phyloP scores from a whole-genome alignment of 2,113 vertebrate genomes.

The Camelus bactrianus region DNA sequence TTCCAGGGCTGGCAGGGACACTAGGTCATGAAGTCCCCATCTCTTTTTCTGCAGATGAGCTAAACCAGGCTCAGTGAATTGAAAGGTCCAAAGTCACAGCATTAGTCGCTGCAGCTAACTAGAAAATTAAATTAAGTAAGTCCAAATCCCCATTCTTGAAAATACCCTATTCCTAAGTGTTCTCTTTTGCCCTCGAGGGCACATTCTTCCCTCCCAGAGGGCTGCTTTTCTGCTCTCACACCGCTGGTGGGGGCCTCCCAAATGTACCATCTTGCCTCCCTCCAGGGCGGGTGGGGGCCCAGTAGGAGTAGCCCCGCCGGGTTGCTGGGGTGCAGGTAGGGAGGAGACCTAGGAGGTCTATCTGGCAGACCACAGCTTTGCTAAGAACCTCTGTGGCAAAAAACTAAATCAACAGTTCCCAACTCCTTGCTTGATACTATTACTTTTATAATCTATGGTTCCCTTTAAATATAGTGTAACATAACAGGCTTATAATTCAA shows the following conservation, averaged over 20 bases:
- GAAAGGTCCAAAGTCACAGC: conserved; percentile 56
- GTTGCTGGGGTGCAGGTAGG: background rate
- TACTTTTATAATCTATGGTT: conserved; percentile 69
- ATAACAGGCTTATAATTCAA: conserved; percentile 71
- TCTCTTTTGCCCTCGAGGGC: background rate
- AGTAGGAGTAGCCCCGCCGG: rapidly evolving
- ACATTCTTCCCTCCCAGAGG: conserved; percentile 42
- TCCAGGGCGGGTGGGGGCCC: background rate
- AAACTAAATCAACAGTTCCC: conserved; percentile 53
- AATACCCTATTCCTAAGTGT: background rate
- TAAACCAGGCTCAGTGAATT: conserved; percentile 37
- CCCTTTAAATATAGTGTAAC: conserved; percentile 68
- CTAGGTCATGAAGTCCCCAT: background rate
- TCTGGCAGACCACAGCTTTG: background rate
- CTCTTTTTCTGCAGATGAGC: background rate
- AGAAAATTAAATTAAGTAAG: conserved; percentile 65
- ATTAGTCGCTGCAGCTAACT: conserved; percentile 24
- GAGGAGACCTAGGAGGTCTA: background rate
- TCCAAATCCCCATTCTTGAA: conserved; percentile 55
- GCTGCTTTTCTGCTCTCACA: background rate
- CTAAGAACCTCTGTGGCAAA: conserved; percentile 53
- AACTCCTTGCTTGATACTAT: conserved; percentile 39
- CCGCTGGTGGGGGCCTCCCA: background rate
- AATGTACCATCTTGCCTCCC: background rate
- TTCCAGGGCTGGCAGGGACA: background rate